Conservation (phyloP, 2,113 vertebrate genomes). For the Mesembrinibis cayennensis region DNA sequence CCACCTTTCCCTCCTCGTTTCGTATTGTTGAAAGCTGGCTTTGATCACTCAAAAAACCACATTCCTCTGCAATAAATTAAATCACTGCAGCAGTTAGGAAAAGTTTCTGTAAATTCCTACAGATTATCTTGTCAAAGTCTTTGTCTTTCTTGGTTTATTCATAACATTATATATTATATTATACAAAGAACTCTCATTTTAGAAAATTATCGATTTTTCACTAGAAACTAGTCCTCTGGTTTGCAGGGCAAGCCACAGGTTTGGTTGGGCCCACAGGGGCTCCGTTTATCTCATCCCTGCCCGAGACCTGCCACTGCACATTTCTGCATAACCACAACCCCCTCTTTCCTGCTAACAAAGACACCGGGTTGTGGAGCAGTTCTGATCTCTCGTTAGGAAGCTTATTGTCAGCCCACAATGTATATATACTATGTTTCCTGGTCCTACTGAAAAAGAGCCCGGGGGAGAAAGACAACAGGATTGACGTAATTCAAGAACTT, state of each 20-base stretch:
- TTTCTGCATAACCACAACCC: neutral
- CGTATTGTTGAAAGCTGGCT: neutral
- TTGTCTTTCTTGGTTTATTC: neutral
- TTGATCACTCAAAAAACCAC: neutral
- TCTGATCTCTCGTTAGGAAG: neutral
- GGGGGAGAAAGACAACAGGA: neutral
- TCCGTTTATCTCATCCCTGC: neutral
- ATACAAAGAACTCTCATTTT: neutral
- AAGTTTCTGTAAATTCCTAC: neutral
- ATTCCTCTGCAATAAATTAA: neutral
- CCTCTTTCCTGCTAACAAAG: neutral
- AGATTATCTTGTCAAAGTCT: neutral
- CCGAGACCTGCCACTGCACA: neutral
- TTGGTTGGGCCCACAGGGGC: neutral
- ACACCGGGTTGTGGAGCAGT: neutral
- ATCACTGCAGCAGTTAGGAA: neutral
- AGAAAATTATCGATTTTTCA: neutral
- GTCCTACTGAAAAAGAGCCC: neutral
- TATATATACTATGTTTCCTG: neutral
- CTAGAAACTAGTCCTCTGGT: neutral
- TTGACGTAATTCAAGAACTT: slow-evolving; percentile 10
- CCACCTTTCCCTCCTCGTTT: neutral
- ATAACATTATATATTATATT: neutral
- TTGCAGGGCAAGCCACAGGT: neutral
- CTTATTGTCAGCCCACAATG: neutral